phyloP scores from a whole-genome alignment of 1,140 invertebrate genomes.

The Nasonia vitripennis region DNA sequence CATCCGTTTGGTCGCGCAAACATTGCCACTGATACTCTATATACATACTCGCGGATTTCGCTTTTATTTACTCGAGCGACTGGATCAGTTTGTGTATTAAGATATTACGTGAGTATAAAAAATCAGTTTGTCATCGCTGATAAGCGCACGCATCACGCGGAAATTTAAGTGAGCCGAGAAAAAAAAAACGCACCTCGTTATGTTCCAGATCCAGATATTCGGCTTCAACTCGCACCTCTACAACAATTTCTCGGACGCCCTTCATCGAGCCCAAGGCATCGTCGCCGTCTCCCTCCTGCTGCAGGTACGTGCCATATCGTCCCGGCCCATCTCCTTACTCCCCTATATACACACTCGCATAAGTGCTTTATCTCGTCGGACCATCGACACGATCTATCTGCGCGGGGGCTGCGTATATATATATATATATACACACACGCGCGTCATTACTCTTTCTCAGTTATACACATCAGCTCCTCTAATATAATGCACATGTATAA shows the following conservation, averaged over 20 bases:
- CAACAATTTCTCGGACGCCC: constrained; percentile 91
- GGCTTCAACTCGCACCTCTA: constrained; percentile 96
- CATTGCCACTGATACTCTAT: too few relatives aligned
- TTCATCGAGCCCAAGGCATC: constrained; percentile 91
- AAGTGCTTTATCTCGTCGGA: constrained; percentile 48
- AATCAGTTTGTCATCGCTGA: too few relatives aligned
- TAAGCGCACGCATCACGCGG: too few relatives aligned
- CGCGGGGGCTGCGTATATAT: not conserved
- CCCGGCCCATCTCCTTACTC: constrained; percentile 27
- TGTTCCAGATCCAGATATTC: constrained; percentile 91
- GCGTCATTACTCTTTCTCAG: constrained; percentile 3
- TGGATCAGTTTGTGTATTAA: too few relatives aligned
- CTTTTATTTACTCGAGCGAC: too few relatives aligned
- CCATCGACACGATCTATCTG: constrained; percentile 32
- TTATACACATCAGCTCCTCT: too few relatives aligned
- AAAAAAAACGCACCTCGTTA: not conserved
- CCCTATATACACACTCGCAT: constrained; percentile 56
- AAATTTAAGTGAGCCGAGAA: not conserved
- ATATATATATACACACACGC: too few relatives aligned
- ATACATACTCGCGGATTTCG: too few relatives aligned
- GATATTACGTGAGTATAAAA: too few relatives aligned
- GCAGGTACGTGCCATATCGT: constrained; percentile 81
- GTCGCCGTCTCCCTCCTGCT: constrained; percentile 91
- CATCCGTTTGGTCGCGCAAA: not conserved
- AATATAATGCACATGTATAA: not conserved